phyloP scores from a whole-genome alignment of 2,797 vertebrate species.

The Kryptolebias ocellatus region DNA sequence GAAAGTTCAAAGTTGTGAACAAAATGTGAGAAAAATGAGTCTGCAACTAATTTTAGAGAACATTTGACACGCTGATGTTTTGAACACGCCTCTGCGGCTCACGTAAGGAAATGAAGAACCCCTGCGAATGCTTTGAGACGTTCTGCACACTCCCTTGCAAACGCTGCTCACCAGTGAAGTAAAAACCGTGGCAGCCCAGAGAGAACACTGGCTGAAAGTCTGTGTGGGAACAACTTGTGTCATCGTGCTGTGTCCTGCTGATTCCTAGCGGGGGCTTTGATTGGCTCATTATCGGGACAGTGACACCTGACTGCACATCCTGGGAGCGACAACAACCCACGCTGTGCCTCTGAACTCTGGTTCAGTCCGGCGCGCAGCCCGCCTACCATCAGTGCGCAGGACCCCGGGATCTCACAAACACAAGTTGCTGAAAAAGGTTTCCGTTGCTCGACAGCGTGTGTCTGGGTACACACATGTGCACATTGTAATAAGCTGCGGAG shows the following conservation, averaged over 20 bases:
- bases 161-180: no score
- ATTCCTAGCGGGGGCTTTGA: slow-evolving; percentile 64
- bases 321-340: slow-evolving; percentile 43
- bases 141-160: no score
- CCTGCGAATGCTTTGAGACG: no score
- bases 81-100: no score
- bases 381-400: background rate
- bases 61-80: no score
- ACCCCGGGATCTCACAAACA: background rate
- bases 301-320: slow-evolving; percentile 59
- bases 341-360: slow-evolving; percentile 12
- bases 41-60: no score
- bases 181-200: no score
- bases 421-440: background rate
- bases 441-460: slow-evolving; percentile 4
- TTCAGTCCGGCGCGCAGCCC: background rate
- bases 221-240: slow-evolving; percentile 1
- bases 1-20: no score
- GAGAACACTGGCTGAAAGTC: no score
- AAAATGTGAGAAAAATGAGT: no score
- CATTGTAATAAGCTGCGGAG: slow-evolving; percentile 12
- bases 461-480: slow-evolving; percentile 17
- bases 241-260: slow-evolving; percentile 36
- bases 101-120: no score
- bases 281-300: slow-evolving; percentile 74